Percentiles rank a stretch among this genome's conserved stretches.
These are phyloP conservation scores for Leguminivora glycinivorella DNA, from an alignment of 1,140 invertebrate species.

Conservation along the genomic window DNA sequence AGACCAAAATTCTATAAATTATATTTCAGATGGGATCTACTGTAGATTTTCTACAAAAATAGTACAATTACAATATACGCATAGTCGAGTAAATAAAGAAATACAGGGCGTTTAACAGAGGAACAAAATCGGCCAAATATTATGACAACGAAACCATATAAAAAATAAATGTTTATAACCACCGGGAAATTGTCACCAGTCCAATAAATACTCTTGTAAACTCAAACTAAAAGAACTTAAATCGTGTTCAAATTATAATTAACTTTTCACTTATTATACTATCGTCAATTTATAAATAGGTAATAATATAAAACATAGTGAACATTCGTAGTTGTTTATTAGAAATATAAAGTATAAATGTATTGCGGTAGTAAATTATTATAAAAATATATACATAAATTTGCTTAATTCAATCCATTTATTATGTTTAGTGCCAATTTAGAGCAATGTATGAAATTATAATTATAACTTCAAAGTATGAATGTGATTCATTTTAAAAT, in stretches of 20 bases:
- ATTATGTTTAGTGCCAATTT: slow-evolving; percentile 20
- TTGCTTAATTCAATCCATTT: slow-evolving; percentile 5
- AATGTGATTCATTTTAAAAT: neutral
- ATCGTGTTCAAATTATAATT: slow-evolving; percentile 34
- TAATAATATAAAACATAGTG: slow-evolving; percentile 39
- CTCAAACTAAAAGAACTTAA: slow-evolving; percentile 22
- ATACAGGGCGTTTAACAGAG: slow-evolving; percentile 2
- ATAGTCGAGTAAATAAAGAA: neutral
- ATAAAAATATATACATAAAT: slow-evolving; percentile 33
- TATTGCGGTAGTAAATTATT: slow-evolving; percentile 34
- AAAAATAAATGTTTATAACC: neutral
- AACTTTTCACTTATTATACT: slow-evolving; percentile 35
- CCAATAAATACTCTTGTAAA: neutral
- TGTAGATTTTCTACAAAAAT: slow-evolving; percentile 28
- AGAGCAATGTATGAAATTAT: neutral
- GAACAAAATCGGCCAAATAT: slow-evolving; percentile 2
- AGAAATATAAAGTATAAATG: slow-evolving; percentile 35
- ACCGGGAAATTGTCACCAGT: neutral
- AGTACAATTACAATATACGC: slow-evolving; percentile 17
- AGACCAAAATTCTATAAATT: slow-evolving; percentile 29
- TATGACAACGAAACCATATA: neutral
- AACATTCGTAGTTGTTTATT: slow-evolving; percentile 48
- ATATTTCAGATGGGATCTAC: slow-evolving; percentile 25
- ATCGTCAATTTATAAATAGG: slow-evolving; percentile 42
- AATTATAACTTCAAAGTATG: neutral